Percentiles rank a stretch among this genome's conserved stretches.
Conservation (phyloP, 2,113 vertebrate species). For the Penelope pileata region DNA sequence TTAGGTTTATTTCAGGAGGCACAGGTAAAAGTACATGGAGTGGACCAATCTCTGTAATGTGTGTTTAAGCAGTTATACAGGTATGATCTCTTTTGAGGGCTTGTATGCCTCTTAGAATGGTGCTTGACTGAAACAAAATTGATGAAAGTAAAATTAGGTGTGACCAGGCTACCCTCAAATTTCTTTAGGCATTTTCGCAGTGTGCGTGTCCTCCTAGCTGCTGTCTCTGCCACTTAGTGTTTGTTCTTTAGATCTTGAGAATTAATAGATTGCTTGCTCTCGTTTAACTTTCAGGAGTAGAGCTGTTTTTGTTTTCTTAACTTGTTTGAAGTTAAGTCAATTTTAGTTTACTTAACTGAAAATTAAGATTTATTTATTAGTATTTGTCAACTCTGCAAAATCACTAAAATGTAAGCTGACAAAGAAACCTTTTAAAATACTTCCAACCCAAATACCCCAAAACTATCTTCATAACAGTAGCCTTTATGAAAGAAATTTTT, state of each 20-base stretch:
- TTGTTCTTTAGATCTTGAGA: background rate
- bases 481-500: background rate
- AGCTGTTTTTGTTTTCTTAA: background rate
- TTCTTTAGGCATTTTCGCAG: background rate
- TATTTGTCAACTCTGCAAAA: background rate
- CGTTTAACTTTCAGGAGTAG: background rate
- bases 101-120: background rate
- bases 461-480: background rate
- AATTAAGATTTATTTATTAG: background rate
- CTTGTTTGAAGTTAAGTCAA: background rate
- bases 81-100: background rate
- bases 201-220: rapidly evolving
- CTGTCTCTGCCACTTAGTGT: background rate
- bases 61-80: background rate
- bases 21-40: background rate
- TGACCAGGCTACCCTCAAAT: rapidly evolving
- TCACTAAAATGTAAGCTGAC: background rate
- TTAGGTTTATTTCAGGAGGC: background rate
- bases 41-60: rapidly evolving
- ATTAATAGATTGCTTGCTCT: background rate
- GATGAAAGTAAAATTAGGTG: background rate
- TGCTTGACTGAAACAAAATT: background rate
- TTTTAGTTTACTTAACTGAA: background rate
- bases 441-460: background rate
- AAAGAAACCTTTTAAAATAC: background rate